Evolutionary conservation across 2,797 vertebrate genomes (phyloP), one percentile per base, ranked within the genome.

Genomic region (Schizothorax lantsangensis): DNA sequence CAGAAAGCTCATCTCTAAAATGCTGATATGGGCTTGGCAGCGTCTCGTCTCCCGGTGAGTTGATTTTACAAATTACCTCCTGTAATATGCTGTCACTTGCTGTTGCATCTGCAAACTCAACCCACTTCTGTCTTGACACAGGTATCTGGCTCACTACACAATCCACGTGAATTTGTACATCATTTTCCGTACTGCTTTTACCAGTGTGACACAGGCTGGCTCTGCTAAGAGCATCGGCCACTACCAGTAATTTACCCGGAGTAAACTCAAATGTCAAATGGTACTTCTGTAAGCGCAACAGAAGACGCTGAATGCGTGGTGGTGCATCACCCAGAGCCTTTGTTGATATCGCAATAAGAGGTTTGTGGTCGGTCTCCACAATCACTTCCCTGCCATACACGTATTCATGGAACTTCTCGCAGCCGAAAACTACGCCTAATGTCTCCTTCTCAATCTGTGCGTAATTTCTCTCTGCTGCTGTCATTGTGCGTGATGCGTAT

Each of bases 211-310:
- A n/a, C n/a, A n/a, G n/a, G n/a, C 59, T 64, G 59, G n/a, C 59
- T 30, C n/a, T n/a, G n/a, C n/a, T n/a, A n/a, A n/a, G n/a, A n/a
- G n/a, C n/a, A n/a, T n/a, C n/a, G n/a, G n/a, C n/a, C 62, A 66
- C 26, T 2, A 66, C 62, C 26, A 30, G 21, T n/a, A n/a, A n/a
- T n/a, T n/a, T n/a, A n/a, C 73, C 38, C 7, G 74, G 83, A 47
- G 38, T 78, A 8, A 79, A 78, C 10, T 84, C 83, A 84, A 84
- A 84, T 2, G 26, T 78, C 54, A 84, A 4, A n/a, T 73, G 40
- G 17, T 83, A 83, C 21, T 73, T 83, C 43, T 75, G 43, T 2
- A 75, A 47, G 12, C 17, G 33, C 45, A 77, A 33, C 9, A 66
- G n/a, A 14, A 83, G 36, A 33, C 45, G 7, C 8, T 85, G 45